Base-by-base conservation (phyloP, 2,797 vertebrate genomes). In the Halcyon chelicuti region DNA sequence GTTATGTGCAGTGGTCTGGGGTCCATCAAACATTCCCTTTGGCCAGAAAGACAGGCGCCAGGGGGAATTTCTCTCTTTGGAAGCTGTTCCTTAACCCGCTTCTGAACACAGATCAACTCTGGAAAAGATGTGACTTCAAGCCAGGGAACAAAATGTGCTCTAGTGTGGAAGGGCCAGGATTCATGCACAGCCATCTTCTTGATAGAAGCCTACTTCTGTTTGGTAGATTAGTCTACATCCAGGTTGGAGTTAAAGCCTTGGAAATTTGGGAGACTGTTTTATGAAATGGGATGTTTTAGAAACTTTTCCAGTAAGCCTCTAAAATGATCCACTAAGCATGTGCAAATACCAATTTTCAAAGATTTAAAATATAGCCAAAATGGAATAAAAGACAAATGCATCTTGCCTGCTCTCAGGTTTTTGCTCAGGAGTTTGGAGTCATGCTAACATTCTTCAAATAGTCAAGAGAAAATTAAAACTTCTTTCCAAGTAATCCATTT, bases 291-390 rank as follows among this genome's bases (percentile, higher is more conserved):
- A 49, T 60, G 35, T 31, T 91, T 81, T 60, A 84, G 85, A 74
- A 62, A 66, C 15, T 94, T 93, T 91, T 84, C 28, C 55, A 73
- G 35, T 91, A 93, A 94, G 17, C 39, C 61, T 83, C 75, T 88
- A 52, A 94, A 95, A 76, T 49, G n/a, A 83, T 81, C 58, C 52
- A 52, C 35, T 85, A 86, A 90, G 76, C 54, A 42, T 18, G 42
- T 60, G 74, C 42, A 96, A 95, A 91, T 79, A 82, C 46, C 46
- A 18, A 1, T 65, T 91, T 91, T 81, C 89, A 70, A 86, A 81
- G 35, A 3, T 44, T 44, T 81, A 25, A 70, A 63, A 25, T 1
- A 0, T 49, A 88, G 63, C 51, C 88, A 86, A 88, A 87, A 52
- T 12, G 86, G 73, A 94, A 39, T 44, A 73, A 81, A 84, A 86